These are phyloP conservation scores for Girardia tigrina DNA, from an alignment of 2,888 invertebrate genomes.

Conservation along the genomic window DNA sequence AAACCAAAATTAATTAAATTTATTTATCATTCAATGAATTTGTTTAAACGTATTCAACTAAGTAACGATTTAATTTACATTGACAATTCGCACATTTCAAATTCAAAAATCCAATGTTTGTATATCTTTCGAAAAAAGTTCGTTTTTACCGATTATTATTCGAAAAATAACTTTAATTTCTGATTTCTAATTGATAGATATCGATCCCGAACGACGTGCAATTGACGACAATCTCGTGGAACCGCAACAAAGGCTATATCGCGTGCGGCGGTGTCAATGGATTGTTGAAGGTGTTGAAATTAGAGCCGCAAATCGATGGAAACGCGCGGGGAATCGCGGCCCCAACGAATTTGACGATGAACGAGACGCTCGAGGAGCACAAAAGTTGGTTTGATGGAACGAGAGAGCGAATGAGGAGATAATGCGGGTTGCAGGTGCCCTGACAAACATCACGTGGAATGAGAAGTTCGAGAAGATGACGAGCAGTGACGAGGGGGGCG, in stretches of 20 bases:
- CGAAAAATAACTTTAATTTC: too few relatives aligned
- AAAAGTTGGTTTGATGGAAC: conserved; percentile 55
- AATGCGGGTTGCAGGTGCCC: conserved; percentile 46
- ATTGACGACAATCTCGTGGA: conserved; percentile 81
- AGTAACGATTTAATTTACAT: too few relatives aligned
- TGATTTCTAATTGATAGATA: too few relatives aligned
- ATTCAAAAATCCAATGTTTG: too few relatives aligned
- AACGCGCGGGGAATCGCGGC: conserved; percentile 57
- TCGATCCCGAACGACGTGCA: conserved; percentile 87
- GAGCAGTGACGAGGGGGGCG: conserved; percentile 85
- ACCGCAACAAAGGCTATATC: conserved; percentile 81
- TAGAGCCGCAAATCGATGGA: conserved; percentile 55
- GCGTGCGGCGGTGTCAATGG: conserved; percentile 93
- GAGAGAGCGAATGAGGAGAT: not conserved
- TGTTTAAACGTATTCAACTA: too few relatives aligned
- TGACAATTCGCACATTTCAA: too few relatives aligned
- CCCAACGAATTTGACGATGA: conserved; percentile 75
- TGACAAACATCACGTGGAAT: conserved; percentile 88
- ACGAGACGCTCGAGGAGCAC: conserved; percentile 87
- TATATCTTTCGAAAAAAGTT: too few relatives aligned
- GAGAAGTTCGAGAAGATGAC: conserved; percentile 87
- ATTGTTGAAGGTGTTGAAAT: conserved; percentile 77
- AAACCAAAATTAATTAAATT: too few relatives aligned
- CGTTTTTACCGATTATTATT: too few relatives aligned
- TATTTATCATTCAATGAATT: too few relatives aligned